Evolutionary conservation across 1,140 invertebrate genomes (phyloP).

Genomic region (Atta cephalotes): DNA sequence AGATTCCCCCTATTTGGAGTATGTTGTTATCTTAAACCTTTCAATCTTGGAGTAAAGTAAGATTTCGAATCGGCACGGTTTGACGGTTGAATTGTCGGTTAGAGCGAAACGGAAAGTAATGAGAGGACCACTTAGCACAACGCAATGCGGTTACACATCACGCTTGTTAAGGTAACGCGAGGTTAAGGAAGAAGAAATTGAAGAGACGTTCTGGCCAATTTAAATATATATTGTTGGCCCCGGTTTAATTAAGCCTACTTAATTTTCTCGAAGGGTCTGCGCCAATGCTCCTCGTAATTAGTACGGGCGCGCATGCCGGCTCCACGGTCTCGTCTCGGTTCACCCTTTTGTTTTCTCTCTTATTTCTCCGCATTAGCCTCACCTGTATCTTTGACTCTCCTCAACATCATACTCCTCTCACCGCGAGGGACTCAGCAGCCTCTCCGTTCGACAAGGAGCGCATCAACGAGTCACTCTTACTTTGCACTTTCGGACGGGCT

Average conservation of each 20-base stretch:
- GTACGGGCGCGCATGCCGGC: slow-evolving; percentile 81
- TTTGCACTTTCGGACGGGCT: slow-evolving; percentile 61
- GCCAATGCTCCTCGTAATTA: slow-evolving; percentile 83
- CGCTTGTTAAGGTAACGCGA: slow-evolving; percentile 62
- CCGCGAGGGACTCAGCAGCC: slow-evolving; percentile 51
- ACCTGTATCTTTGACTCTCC: slow-evolving; percentile 64
- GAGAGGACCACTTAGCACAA: slow-evolving; percentile 42
- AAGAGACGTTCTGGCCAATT: slow-evolving; percentile 75
- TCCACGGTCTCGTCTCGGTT: slow-evolving; percentile 73
- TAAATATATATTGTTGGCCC: slow-evolving; percentile 81
- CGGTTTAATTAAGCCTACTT: slow-evolving; percentile 84
- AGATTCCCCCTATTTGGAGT: not conserved
- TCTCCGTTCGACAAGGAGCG: slow-evolving; percentile 30
- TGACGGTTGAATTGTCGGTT: slow-evolving; percentile 7
- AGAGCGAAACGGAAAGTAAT: slow-evolving; percentile 47
- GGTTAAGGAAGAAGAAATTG: slow-evolving; percentile 32
- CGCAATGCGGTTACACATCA: slow-evolving; percentile 64
- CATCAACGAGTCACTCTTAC: slow-evolving; percentile 72
- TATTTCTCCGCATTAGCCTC: slow-evolving; percentile 72
- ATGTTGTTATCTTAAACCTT: slow-evolving; percentile 21
- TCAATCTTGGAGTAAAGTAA: slow-evolving; percentile 7
- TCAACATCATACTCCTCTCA: slow-evolving; percentile 47
- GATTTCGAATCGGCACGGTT: not conserved
- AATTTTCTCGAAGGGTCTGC: slow-evolving; percentile 79
- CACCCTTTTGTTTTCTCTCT: slow-evolving; percentile 74